Conservation (phyloP, 2,113 vertebrate genomes). For the Vulpes ferrilata region DNA sequence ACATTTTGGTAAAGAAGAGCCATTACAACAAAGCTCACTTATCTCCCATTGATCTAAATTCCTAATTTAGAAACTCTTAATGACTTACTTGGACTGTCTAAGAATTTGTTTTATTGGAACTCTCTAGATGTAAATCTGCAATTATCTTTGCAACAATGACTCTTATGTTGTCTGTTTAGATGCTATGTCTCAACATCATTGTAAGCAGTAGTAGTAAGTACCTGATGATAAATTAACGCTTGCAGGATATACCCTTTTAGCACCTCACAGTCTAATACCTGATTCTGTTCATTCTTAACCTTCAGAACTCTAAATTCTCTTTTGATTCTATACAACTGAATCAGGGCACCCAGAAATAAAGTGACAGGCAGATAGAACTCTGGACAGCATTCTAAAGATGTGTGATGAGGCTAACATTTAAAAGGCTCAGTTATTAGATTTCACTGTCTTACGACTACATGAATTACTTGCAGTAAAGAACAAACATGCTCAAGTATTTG, state of each 20-base stretch:
- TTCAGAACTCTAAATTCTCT: constrained; percentile 49
- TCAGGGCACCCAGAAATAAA: constrained; percentile 52
- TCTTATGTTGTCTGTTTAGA: constrained; percentile 19
- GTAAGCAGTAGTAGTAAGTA: background rate
- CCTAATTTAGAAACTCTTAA: constrained; percentile 29
- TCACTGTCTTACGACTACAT: constrained; percentile 1
- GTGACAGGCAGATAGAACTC: constrained; percentile 12
- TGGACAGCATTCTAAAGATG: constrained; percentile 8
- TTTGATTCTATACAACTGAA: constrained; percentile 32
- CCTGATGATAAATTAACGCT: background rate
- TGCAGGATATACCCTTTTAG: background rate
- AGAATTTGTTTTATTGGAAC: constrained; percentile 43
- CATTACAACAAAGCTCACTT: constrained; percentile 19
- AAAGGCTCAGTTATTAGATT: constrained; percentile 50
- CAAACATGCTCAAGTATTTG: background rate
- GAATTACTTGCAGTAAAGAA: constrained; percentile 55
- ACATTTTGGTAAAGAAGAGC: constrained; percentile 7
- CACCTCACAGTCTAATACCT: background rate
- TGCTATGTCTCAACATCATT: background rate
- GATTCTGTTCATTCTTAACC: constrained; percentile 9
- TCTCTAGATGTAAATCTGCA: background rate
- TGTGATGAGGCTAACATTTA: background rate
- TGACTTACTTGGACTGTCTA: background rate
- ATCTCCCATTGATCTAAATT: background rate
- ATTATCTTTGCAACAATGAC: background rate